Conservation (phyloP, 2,113 vertebrate species). For the Hemichromis elongatus region DNA sequence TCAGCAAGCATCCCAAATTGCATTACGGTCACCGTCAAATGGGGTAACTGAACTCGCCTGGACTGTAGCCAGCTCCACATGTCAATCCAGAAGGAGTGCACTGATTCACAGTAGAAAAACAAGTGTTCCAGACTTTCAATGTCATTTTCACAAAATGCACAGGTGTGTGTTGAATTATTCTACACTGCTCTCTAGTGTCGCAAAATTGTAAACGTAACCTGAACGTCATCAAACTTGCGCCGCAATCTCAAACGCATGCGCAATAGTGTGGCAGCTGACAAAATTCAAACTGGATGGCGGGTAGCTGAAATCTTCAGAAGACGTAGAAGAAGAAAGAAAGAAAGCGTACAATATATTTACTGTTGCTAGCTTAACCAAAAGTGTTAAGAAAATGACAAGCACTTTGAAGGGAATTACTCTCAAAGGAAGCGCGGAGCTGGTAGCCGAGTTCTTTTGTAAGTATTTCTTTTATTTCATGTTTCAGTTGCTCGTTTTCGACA, state of each 20-base stretch:
- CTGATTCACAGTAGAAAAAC: background rate
- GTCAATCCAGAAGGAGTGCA: background rate
- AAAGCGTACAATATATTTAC: background rate
- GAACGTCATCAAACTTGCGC: slow-evolving; percentile 30
- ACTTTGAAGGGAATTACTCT: slow-evolving; percentile 83
- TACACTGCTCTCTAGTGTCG: slow-evolving; percentile 16
- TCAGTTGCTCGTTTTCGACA: background rate
- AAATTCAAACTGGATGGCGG: slow-evolving; percentile 72
- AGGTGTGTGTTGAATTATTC: background rate
- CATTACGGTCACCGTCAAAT: background rate
- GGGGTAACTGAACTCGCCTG: background rate
- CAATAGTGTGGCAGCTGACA: background rate
- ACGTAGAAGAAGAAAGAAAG: background rate
- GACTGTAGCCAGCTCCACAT: background rate
- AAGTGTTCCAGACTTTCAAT: background rate
- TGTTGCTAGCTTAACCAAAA: background rate
- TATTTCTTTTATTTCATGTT: background rate
- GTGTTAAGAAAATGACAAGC: slow-evolving; percentile 62
- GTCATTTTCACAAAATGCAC: background rate
- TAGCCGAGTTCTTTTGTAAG: slow-evolving; percentile 95
- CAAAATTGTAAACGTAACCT: fast-evolving
- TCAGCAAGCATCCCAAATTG: background rate
- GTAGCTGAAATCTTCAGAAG: background rate
- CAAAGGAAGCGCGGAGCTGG: slow-evolving; percentile 87
- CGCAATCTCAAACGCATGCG: slow-evolving; percentile 31